phyloP scores from a whole-genome alignment of 2,113 vertebrate genomes.

The Podarcis muralis region DNA sequence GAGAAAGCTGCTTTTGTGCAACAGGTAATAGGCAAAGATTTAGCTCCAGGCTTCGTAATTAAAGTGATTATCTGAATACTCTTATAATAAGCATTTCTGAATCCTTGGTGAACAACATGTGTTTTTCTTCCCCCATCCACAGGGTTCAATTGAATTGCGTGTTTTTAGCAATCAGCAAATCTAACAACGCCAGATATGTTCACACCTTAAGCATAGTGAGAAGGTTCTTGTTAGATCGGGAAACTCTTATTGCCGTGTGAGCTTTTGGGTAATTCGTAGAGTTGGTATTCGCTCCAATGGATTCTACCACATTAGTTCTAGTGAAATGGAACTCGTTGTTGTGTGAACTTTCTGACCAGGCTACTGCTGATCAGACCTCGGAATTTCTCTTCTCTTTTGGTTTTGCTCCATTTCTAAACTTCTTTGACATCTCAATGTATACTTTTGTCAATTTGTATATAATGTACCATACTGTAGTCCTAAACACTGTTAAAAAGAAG shows the following conservation, averaged over 20 bases:
- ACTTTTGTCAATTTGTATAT: constrained; percentile 75
- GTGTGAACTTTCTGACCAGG: constrained; percentile 67
- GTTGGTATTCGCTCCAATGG: constrained; percentile 52
- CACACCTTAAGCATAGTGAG: constrained; percentile 65
- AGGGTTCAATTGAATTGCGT: constrained; percentile 58
- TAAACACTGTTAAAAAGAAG: constrained; percentile 75
- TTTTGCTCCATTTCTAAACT: constrained; percentile 59
- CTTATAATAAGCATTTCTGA: constrained; percentile 41
- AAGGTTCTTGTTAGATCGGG: constrained; percentile 53
- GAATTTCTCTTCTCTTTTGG: constrained; percentile 63
- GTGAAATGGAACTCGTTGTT: constrained; percentile 51
- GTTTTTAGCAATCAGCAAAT: constrained; percentile 65
- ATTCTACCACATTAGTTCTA: constrained; percentile 56
- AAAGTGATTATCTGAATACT: constrained; percentile 91
- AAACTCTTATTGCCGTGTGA: constrained; percentile 35
- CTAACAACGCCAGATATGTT: constrained; percentile 55
- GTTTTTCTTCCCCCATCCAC: constrained; percentile 64
- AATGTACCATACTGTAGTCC: constrained; percentile 78
- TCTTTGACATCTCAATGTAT: constrained; percentile 59
- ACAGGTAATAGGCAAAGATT: constrained; percentile 95
- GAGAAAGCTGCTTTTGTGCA: constrained; percentile 92
- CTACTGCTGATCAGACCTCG: constrained; percentile 72
- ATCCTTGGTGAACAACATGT: constrained; percentile 60
- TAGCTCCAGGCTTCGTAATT: constrained; percentile 92
- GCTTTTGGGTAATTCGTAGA: constrained; percentile 57